Evolutionary conservation across 2,888 invertebrate genomes (phyloP).

Genomic region (Aphidoletes aphidimyza): DNA sequence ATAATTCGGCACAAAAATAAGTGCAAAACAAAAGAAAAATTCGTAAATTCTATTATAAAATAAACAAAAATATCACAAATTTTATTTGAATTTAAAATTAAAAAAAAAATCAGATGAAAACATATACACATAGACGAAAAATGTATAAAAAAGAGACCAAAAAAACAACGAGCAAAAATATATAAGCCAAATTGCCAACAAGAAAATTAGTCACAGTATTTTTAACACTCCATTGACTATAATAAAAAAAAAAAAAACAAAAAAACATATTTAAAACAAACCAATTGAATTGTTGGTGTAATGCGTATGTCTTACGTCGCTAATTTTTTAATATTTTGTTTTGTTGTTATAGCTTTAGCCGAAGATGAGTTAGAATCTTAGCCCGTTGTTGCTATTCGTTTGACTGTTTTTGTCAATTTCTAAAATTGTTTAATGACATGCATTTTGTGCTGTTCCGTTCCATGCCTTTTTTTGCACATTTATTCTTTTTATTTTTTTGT

Average conservation of each 20-base stretch:
- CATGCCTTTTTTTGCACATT: not conserved
- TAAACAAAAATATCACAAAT: conserved; percentile 18
- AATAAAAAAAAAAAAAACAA: too few relatives aligned
- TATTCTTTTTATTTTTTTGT: too few relatives aligned
- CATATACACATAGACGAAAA: not conserved
- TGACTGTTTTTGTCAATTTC: not conserved
- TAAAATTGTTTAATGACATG: not conserved
- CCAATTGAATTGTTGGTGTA: not conserved
- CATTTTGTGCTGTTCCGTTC: not conserved
- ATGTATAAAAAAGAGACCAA: not conserved
- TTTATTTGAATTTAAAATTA: not conserved
- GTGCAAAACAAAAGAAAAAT: not conserved
- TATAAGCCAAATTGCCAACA: not conserved
- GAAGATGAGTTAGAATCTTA: not conserved
- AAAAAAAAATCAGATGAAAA: not conserved
- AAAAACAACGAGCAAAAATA: not conserved
- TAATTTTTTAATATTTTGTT: not conserved
- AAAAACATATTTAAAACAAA: not conserved
- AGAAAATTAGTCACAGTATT: not conserved
- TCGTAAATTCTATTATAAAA: not conserved
- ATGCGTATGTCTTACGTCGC: not conserved
- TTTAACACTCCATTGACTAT: not conserved
- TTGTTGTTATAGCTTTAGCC: too few relatives aligned
- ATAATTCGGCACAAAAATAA: not conserved
- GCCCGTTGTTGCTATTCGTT: not conserved